Conservation (phyloP, 2,113 vertebrate genomes). For the Aptenodytes forsteri region DNA sequence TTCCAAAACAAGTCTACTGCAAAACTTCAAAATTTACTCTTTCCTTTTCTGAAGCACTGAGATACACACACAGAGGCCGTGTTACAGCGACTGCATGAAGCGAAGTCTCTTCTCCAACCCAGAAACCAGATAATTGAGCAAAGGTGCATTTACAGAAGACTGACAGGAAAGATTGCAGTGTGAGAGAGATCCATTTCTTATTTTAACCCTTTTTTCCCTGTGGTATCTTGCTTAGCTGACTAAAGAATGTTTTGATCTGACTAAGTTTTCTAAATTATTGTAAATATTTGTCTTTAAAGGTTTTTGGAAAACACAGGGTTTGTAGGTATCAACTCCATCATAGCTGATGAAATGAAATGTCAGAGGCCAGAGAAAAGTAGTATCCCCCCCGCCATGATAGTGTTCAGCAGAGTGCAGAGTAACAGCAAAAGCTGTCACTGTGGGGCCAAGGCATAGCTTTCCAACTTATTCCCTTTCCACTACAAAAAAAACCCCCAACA, state of each 20-base stretch:
- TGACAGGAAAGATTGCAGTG: not conserved
- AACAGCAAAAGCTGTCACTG: not conserved
- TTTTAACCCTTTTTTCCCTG: not conserved
- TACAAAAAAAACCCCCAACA: not conserved
- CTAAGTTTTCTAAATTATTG: not conserved
- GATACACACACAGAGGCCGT: not conserved
- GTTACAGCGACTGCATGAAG: not conserved
- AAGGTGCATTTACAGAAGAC: not conserved
- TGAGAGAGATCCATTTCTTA: not conserved
- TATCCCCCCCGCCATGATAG: accelerated
- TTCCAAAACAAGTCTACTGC: not conserved
- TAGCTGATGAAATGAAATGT: not conserved
- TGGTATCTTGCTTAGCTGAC: not conserved
- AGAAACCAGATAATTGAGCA: not conserved
- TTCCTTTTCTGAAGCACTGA: not conserved
- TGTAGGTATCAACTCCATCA: not conserved
- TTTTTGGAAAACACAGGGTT: not conserved
- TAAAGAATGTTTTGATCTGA: not conserved
- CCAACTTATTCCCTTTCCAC: not conserved
- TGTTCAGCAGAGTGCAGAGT: not conserved
- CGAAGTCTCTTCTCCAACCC: not conserved
- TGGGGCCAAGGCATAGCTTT: not conserved
- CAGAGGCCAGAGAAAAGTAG: not conserved
- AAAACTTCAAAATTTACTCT: not conserved
- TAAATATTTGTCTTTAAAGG: not conserved